Evolutionary conservation across 2,113 vertebrate species (phyloP), one percentile per base, ranked within the genome.

Genomic region (Eleginops maclovinus): DNA sequence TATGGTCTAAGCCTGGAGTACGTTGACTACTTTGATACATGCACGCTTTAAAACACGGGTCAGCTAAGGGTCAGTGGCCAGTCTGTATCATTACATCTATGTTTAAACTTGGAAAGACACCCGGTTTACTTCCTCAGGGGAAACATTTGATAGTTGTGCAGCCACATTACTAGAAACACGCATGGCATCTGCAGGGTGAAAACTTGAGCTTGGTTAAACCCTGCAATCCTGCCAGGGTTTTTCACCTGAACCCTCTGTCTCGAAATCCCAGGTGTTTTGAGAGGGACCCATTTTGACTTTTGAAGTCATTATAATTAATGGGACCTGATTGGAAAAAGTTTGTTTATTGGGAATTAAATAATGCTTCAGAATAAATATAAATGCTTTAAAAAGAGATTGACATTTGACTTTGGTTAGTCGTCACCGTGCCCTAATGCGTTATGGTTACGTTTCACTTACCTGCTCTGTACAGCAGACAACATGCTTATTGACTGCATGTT

Each of bases 21-120:
- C 43, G 58, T 7, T 26, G 54, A 62, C 28, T 24, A 41, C 50
- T 81, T 72, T 50, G 56, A 68, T 49, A 19, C 69, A 61, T 50
- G 41, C 44, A 54, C 73, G 75, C 71, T 72, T 80, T 88, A 49
- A 80, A 82, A 72, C 40, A 47, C 26, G 46, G 75, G n/a, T 86
- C 71, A 77, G n/a, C 47, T 56, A 16, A 63, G 62, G 62, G 73
- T 85, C 68, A 67, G 53, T 43, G 31, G 41, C 47, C 75, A 22
- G 55, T 68, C 46, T 44, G 19, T 65, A 55, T 81, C 58, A 21
- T 19, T 55, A 64, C 41, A 31, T 82, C 56, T 59, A 54, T 11
- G 62, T 71, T 74, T 63, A 47, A 81, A 59, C 55, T 82, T 70
- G 26, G 13, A 74, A 65, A 76, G 73, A 24, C 58, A 76, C 7